These are phyloP conservation scores for Mustelus asterias DNA, from an alignment of 2,113 vertebrate genomes.

Conservation along the genomic window DNA sequence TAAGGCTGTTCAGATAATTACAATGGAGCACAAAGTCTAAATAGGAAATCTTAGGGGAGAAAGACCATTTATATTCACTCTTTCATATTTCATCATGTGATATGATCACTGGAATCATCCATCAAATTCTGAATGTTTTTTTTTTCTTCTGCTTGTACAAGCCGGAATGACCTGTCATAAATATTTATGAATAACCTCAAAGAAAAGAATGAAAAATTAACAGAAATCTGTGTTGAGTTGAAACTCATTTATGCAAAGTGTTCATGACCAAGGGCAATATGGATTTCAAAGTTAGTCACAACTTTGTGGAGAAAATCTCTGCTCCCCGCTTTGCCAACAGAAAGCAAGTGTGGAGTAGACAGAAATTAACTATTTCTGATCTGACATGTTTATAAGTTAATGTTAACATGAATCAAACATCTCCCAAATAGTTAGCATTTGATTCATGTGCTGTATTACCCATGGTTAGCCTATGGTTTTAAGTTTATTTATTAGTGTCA, in stretches of 20 bases:
- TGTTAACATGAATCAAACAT: neutral
- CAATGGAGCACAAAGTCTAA: neutral
- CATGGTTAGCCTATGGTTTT: neutral
- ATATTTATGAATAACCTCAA: conserved; percentile 34
- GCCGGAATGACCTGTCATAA: neutral
- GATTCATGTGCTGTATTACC: neutral
- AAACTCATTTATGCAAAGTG: conserved; percentile 22
- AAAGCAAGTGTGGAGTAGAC: neutral
- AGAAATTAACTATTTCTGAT: neutral
- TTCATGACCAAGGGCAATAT: conserved; percentile 15
- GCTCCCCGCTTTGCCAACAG: neutral
- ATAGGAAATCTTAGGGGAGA: neutral
- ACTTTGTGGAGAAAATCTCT: neutral
- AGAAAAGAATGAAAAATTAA: conserved; percentile 36
- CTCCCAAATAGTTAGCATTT: neutral
- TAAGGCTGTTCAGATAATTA: conserved; percentile 14
- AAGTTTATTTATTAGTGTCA: neutral
- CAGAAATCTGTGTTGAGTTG: conserved; percentile 10
- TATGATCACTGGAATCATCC: conserved; percentile 34
- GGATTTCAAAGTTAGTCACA: conserved; percentile 23
- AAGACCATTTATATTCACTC: conserved; percentile 22
- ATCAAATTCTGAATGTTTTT: conserved; percentile 1
- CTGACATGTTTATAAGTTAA: neutral
- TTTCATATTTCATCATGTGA: conserved; percentile 1
- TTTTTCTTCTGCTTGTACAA: neutral